These are phyloP conservation scores for Enteromius thamalakanensis DNA, from an alignment of 2,797 vertebrate species.

Conservation along the genomic window DNA sequence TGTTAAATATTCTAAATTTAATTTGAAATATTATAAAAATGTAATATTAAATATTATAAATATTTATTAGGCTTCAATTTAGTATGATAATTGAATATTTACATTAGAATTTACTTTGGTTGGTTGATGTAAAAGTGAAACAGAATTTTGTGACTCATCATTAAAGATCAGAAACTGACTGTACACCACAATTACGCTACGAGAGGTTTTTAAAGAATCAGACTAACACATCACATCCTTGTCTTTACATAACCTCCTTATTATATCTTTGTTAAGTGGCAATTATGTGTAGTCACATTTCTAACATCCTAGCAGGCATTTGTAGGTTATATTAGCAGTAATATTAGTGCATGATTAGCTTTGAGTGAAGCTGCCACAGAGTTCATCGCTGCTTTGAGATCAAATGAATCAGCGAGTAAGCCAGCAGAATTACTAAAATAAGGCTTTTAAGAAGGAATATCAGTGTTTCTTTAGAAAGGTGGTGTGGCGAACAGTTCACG, in stretches of 20 bases:
- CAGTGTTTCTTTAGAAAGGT: not conserved
- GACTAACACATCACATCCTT: not conserved
- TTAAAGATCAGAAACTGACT: not conserved
- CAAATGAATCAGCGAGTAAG: not conserved
- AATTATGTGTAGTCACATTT: not conserved
- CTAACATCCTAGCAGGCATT: not conserved
- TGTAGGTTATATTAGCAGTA: not conserved
- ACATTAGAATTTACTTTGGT: not conserved
- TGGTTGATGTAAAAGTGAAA: not conserved
- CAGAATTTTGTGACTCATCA: not conserved
- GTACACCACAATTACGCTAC: not conserved
- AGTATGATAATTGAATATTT: not conserved
- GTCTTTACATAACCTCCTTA: not conserved
- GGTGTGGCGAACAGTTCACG: not conserved
- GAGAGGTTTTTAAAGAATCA: not conserved
- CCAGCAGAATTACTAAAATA: not conserved
- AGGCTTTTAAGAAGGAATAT: not conserved
- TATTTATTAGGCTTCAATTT: not conserved
- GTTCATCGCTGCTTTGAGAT: not conserved
- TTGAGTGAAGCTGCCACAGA: not conserved
- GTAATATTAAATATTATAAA: not conserved
- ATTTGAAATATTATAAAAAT: no score
- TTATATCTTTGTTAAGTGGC: no score
- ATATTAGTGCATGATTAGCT: constrained; percentile 1
- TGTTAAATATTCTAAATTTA: not conserved